Evolutionary conservation across 1,140 invertebrate genomes (phyloP).

Genomic region (Drosophila pseudoobscura): DNA sequence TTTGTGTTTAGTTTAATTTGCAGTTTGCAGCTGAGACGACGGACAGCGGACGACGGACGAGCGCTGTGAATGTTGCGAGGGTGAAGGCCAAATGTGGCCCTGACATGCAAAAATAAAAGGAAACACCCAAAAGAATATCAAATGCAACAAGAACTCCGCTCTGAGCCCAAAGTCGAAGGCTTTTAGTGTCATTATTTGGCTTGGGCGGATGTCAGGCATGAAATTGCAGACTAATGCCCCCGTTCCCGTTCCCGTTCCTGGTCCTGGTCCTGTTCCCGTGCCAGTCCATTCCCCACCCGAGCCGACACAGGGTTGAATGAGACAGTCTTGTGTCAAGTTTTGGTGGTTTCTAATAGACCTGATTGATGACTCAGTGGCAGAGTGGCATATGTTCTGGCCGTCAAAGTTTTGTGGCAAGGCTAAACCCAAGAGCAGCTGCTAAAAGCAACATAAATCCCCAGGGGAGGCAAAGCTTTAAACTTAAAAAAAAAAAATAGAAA

Average conservation of each 20-base stretch:
- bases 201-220: constrained; percentile 32
- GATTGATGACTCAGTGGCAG: constrained; percentile 68
- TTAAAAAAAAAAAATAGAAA: constrained; percentile 37
- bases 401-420: constrained; percentile 23
- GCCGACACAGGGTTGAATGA: constrained; percentile 30
- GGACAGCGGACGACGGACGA: neutral
- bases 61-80: constrained; percentile 11
- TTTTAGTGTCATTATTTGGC: constrained; percentile 39
- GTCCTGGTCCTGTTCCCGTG: too few relatives aligned
- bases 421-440: constrained; percentile 49
- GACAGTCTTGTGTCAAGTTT: constrained; percentile 43
- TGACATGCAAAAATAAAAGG: constrained; percentile 49
- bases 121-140: neutral
- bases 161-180: constrained; percentile 4
- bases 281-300: too few relatives aligned
- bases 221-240: constrained; percentile 29
- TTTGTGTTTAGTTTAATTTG: constrained; percentile 78
- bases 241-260: neutral
- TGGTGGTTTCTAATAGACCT: constrained; percentile 64
- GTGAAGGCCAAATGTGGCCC: constrained; percentile 45
- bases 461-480: constrained; percentile 62
- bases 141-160: constrained; percentile 40
- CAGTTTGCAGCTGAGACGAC: constrained; percentile 64
- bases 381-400: constrained; percentile 51
- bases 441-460: constrained; percentile 28